These are phyloP conservation scores for Bergia puertoricense DNA, from an alignment of 92 coral and sea anemone genomes.

Conservation along the genomic window DNA sequence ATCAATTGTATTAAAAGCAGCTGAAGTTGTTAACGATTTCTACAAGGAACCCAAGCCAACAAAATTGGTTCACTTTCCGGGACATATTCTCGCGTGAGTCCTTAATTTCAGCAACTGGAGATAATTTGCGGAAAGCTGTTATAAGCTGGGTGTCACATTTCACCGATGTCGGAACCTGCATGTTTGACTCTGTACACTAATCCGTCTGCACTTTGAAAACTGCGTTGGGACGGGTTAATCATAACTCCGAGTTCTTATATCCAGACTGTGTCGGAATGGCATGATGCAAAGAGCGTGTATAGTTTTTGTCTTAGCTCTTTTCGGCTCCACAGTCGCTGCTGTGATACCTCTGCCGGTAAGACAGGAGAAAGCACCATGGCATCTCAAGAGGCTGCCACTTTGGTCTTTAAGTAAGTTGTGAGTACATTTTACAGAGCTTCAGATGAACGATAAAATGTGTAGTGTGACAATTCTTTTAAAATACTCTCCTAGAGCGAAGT, in stretches of 20 bases:
- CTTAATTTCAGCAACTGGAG: not conserved
- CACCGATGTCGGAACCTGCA: not conserved
- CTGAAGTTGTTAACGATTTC: not conserved
- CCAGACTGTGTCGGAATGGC: not conserved
- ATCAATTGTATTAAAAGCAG: not conserved
- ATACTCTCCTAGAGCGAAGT: no score
- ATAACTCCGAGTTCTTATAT: not conserved
- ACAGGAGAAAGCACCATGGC: not conserved
- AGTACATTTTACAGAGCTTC: not conserved
- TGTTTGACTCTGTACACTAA: not conserved
- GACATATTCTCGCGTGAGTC: not conserved
- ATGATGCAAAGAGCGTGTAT: not conserved
- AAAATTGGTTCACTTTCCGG: not conserved
- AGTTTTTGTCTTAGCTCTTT: not conserved
- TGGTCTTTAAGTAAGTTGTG: slow-evolving; percentile 9
- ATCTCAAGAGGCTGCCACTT: not conserved
- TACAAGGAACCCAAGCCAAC: not conserved
- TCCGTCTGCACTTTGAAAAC: not conserved
- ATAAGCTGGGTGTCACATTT: slow-evolving; percentile 9
- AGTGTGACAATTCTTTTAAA: no score
- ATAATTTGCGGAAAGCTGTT: not conserved
- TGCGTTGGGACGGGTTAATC: not conserved
- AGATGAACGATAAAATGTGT: not conserved
- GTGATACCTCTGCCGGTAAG: not conserved
- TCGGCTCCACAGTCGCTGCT: not conserved